Evolutionary conservation across 2,113 vertebrate genomes (phyloP), one percentile per base, ranked within the genome.

Genomic region (Mobula hypostoma): DNA sequence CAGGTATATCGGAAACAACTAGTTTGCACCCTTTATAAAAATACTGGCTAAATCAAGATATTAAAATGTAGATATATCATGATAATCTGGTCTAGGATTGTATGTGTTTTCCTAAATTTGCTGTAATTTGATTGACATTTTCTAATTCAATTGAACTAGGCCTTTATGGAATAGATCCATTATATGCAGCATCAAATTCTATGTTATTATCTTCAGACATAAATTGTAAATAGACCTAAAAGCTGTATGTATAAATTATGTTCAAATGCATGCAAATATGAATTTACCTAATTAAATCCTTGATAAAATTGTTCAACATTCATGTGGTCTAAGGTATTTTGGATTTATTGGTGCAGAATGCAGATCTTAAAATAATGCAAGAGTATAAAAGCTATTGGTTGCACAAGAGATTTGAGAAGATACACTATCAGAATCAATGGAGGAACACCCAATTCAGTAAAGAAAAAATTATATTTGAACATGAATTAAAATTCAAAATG

Each of bases 301-400:
- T 87, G 24, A 14, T 12, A 87, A 24, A 3, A 61, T 87, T 87
- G 83, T 87, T 87, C 27, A 87, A 15, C n/a, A n/a, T 0, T n/a
- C 96, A 96, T 94, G 94, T 97, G 97, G 96, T 91, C 95, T 97
- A 0, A 97, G 96, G 27, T 95, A 29, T 97, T 93, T 95, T 97
- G 36, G 97, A 96, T 29, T 96, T 96, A 94, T 97, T 96, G 95
- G n/a, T 97, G 95, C 88, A 95, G 95, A 19, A 85, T 94, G 78
- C 97, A 96, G 95, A 95, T 96, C 1, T 27, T 95, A n/a, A 96
- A 95, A 94, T 96, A 70, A 70, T 11, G 68, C 19, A 21, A 24
- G 72, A 74, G 21, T 24, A 74, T 21, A 74, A 2, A 36, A 95
- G 63, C 70, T 94, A 24, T 83, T 0, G 8, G 36, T 70, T 7